Conservation (phyloP, 2,113 vertebrate genomes). For the Macrotis lagotis region DNA sequence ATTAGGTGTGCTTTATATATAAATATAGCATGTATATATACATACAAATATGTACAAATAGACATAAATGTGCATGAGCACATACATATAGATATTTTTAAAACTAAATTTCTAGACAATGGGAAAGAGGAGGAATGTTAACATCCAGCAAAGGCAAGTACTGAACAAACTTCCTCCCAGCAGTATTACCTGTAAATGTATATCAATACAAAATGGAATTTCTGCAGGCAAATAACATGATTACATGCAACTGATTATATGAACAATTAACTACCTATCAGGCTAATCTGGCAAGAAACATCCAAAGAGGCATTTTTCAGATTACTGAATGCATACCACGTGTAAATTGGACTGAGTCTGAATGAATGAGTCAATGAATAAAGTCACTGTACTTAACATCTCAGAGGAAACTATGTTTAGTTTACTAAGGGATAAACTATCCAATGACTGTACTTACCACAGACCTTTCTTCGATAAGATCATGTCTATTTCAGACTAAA, state of each 20-base stretch:
- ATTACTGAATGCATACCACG: constrained; percentile 56
- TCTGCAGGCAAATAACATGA: constrained; percentile 46
- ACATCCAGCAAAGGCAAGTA: constrained; percentile 44
- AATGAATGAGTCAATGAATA: constrained; percentile 55
- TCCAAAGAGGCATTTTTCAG: constrained; percentile 62
- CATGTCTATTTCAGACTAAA: constrained; percentile 39
- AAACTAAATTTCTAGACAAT: neutral
- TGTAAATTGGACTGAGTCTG: constrained; percentile 46
- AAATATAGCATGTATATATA: too few relatives aligned
- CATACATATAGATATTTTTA: too few relatives aligned
- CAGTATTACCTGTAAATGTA: constrained; percentile 19
- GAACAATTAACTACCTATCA: neutral
- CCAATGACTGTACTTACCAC: neutral
- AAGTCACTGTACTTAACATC: constrained; percentile 45
- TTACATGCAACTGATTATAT: constrained; percentile 9
- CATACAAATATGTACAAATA: too few relatives aligned
- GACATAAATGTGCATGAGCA: too few relatives aligned
- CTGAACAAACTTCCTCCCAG: neutral
- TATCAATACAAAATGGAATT: constrained; percentile 66
- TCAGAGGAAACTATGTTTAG: neutral
- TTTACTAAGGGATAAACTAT: neutral
- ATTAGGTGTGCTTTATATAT: neutral
- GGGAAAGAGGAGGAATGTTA: constrained; percentile 15
- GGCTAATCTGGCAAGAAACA: constrained; percentile 66
- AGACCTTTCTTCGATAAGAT: neutral